Percentiles rank a stretch among this genome's conserved stretches.
Evolutionary conservation across 1,140 invertebrate species (phyloP).

Genomic region (Habropoda laboriosa): DNA sequence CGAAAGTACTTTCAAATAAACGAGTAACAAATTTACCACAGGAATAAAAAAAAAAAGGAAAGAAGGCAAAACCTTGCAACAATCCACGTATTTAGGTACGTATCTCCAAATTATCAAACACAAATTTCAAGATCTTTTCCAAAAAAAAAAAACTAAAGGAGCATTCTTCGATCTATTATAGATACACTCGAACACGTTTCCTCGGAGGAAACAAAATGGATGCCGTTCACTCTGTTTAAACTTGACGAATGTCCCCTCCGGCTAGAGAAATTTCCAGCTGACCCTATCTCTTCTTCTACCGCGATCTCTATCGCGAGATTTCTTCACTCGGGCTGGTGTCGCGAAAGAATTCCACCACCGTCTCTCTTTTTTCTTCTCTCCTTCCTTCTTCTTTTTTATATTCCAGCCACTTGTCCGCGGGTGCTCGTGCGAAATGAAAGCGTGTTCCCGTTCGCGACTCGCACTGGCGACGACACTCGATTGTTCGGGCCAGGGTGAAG

Average conservation of each 20-base stretch:
- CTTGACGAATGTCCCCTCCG: neutral
- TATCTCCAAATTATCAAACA: too few relatives aligned
- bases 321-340: neutral
- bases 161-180: neutral
- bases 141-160: too few relatives aligned
- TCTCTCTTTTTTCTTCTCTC: too few relatives aligned
- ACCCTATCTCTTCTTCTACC: too few relatives aligned
- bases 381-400: conserved; percentile 22
- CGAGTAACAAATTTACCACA: too few relatives aligned
- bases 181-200: neutral
- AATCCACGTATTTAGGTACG: too few relatives aligned
- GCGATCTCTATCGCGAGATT: neutral
- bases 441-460: conserved; percentile 30
- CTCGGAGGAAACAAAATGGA: neutral
- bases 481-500: conserved; percentile 20
- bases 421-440: conserved; percentile 45
- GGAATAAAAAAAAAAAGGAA: too few relatives aligned
- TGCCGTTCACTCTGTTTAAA: neutral
- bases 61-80: too few relatives aligned
- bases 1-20: too few relatives aligned
- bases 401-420: conserved; percentile 15
- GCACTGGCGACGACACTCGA: conserved; percentile 36
- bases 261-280: neutral
- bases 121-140: too few relatives aligned
- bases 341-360: neutral